These are phyloP conservation scores for Hetaerina americana DNA, from an alignment of 1,140 invertebrate genomes.

Conservation along the genomic window DNA sequence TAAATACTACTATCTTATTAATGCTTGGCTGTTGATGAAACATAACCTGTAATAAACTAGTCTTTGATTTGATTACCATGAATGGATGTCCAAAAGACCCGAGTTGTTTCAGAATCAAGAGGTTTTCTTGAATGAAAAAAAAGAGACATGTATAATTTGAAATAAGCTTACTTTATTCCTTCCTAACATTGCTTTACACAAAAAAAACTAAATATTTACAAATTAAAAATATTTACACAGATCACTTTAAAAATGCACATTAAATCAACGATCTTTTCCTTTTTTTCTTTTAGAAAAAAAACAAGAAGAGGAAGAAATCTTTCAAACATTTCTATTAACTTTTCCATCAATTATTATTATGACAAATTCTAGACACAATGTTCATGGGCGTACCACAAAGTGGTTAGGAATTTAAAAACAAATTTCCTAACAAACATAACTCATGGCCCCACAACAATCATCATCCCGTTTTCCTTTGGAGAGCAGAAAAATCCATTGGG, in stretches of 20 bases:
- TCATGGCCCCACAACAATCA: not conserved
- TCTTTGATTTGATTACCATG: no score
- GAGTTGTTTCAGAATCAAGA: no score
- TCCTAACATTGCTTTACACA: not conserved
- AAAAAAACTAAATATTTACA: not conserved
- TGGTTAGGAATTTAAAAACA: not conserved
- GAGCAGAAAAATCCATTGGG: not conserved
- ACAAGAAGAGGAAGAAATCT: not conserved
- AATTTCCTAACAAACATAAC: not conserved
- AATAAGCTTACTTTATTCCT: not conserved
- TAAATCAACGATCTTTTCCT: no score
- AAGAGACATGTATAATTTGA: not conserved
- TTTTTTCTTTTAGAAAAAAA: not conserved
- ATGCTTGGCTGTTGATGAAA: no score
- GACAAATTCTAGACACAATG: no score
- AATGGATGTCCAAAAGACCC: no score
- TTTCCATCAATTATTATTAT: no score
- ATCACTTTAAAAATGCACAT: not conserved
- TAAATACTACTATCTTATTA: no score
- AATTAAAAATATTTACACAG: not conserved
- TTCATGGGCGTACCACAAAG: not conserved
- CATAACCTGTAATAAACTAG: no score
- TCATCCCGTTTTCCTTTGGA: not conserved
- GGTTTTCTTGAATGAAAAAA: no score
- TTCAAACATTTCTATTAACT: not conserved